Conservation (phyloP, 2,113 vertebrate species). For the Caranx ignobilis region DNA sequence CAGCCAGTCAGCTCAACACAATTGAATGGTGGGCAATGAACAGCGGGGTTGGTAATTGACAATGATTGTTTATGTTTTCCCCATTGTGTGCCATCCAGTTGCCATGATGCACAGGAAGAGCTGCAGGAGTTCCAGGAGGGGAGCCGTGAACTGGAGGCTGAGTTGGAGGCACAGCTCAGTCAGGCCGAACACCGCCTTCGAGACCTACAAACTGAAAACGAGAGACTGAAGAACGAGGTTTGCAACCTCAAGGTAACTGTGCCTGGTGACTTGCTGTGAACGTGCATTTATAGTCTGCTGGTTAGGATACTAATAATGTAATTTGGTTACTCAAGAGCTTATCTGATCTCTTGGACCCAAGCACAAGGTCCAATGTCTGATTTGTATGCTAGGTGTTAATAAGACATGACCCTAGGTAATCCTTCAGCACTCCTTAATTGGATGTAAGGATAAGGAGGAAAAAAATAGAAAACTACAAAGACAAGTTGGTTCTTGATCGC, state of each 20-base stretch:
- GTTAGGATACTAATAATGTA: background rate
- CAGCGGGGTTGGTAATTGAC: slow-evolving; percentile 17
- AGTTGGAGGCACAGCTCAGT: slow-evolving; percentile 94
- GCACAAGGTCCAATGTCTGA: slow-evolving; percentile 30
- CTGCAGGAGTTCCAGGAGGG: slow-evolving; percentile 98
- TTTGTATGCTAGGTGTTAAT: slow-evolving; percentile 26
- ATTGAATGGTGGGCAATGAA: slow-evolving; percentile 35
- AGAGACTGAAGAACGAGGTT: slow-evolving; percentile 94
- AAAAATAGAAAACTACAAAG: slow-evolving; percentile 63
- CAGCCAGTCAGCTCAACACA: slow-evolving; percentile 31
- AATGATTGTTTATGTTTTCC: slow-evolving; percentile 23
- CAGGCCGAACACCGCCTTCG: slow-evolving; percentile 95
- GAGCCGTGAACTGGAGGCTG: slow-evolving; percentile 96
- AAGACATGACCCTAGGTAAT: slow-evolving; percentile 54
- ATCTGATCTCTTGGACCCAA: slow-evolving; percentile 39
- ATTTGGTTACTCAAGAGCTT: slow-evolving; percentile 38
- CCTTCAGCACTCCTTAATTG: slow-evolving; percentile 61
- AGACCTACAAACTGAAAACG: slow-evolving; percentile 95
- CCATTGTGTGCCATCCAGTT: slow-evolving; percentile 80
- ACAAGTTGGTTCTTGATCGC: slow-evolving; percentile 24
- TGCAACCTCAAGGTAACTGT: slow-evolving; percentile 91
- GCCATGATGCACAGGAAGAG: slow-evolving; percentile 95
- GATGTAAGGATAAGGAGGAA: slow-evolving; percentile 68
- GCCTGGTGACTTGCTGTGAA: background rate
- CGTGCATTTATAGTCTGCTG: background rate